Base-by-base conservation (phyloP, 2,888 invertebrate species). In the Andrena hattorfiana region DNA sequence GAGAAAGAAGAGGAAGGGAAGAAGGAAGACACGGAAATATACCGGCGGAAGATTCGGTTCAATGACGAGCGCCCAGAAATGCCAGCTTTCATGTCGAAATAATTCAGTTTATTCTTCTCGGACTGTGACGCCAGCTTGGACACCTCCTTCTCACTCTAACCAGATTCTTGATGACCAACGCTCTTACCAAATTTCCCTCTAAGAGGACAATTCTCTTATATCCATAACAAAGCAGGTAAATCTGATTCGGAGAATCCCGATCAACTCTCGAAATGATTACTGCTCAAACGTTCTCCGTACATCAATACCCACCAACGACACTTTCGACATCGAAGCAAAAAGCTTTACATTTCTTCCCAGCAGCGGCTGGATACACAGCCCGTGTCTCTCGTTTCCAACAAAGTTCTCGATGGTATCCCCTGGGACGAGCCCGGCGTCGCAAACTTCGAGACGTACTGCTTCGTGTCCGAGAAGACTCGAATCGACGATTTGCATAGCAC, bases 31-130 rank as follows among this genome's bases (percentile, higher is more conserved):
- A 20, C 28, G 70, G 77, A 68, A 81, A 68, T 77, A 78, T 80
- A 75, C 26, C 63, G 62, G 62, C 63, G 64, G 30, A 54, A 60
- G 80, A 75, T 64, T 71, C 73, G 79, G 79, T 35, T 86, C 85
- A 82, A 83, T 82, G 87, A 84, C 79, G 82, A 83, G 78, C 84
- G 79, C 71, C 73, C 54, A 88, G 86, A 86, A 91, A 89, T 81
- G 85, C 85, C 71, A 85, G 89, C 91, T 91, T 90, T 90, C 90
- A 90, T 88, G 86, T 90, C 78, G 83, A 89, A 90, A 90, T 90
- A 91, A 91, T 91, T 87, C 87, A 90, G 88, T 91, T 89, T 89
- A 85, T 89, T 89, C 86, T 89, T 83, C 83, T 71, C 59, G 48
- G 10, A 35, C 70, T 62, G 72, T 42, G 72, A 32, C 69, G 75